Evolutionary conservation across 1,140 invertebrate genomes (phyloP).

Genomic region (Vanessa tameamea): DNA sequence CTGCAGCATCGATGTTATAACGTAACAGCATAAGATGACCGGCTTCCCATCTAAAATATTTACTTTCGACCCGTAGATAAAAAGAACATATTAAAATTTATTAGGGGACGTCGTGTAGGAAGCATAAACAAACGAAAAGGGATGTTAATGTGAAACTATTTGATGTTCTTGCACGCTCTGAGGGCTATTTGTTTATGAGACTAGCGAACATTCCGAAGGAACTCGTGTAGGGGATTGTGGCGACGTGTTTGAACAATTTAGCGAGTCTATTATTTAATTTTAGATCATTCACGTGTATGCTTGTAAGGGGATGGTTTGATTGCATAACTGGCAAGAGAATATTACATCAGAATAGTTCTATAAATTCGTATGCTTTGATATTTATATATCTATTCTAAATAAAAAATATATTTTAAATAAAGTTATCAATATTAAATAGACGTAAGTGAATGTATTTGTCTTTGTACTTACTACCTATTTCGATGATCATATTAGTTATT

Average conservation of each 20-base stretch:
- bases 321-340: slow-evolving; percentile 4
- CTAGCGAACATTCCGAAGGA: slow-evolving; percentile 46
- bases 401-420: too few species aligned
- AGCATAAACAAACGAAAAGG: slow-evolving; percentile 55
- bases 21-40: neutral
- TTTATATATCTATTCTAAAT: too few species aligned
- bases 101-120: slow-evolving; percentile 51
- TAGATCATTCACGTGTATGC: slow-evolving; percentile 35
- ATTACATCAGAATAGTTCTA: neutral
- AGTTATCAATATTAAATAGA: too few species aligned
- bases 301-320: slow-evolving; percentile 36
- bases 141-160: slow-evolving; percentile 66
- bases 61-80: slow-evolving; percentile 51
- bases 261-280: slow-evolving; percentile 49
- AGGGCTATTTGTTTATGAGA: slow-evolving; percentile 57
- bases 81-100: slow-evolving; percentile 68
- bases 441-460: too few species aligned
- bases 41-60: slow-evolving; percentile 51
- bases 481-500: too few species aligned
- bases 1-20: slow-evolving; percentile 9
- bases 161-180: slow-evolving; percentile 54
- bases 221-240: slow-evolving; percentile 35
- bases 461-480: too few species aligned
- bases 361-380: neutral
- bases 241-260: slow-evolving; percentile 57